Percentiles rank a stretch among this genome's conserved stretches.
Conservation (phyloP, 2,888 invertebrate species). For the Enchytraeus crypticus region DNA sequence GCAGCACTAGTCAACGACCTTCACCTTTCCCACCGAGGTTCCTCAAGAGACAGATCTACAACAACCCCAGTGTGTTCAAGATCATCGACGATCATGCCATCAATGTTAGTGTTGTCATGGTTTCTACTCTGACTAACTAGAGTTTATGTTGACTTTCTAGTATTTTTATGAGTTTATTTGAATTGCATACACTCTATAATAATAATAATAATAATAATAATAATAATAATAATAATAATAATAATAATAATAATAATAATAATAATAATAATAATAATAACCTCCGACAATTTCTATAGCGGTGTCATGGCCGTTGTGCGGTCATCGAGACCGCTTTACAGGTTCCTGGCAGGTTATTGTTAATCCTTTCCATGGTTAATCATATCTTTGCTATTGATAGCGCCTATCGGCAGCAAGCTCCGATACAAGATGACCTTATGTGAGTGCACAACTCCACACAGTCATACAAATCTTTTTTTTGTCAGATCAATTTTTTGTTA, state of each 20-base stretch:
- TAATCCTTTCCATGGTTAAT: no score
- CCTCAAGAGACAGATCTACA: conserved; percentile 47
- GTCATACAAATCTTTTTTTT: no score
- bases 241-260: not conserved
- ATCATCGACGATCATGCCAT: conserved; percentile 46
- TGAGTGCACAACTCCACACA: not conserved
- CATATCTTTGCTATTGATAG: no score
- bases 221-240: not conserved
- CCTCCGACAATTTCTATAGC: no score
- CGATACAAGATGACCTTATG: not conserved
- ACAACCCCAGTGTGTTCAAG: conserved; percentile 43
- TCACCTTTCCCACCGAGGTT: conserved; percentile 42
- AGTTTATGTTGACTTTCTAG: not conserved
- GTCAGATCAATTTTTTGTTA: no score
- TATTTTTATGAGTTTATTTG: not conserved
- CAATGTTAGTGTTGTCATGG: conserved; percentile 31
- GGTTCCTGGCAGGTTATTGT: no score
- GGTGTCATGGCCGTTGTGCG: no score
- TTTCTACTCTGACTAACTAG: not conserved
- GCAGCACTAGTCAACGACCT: conserved; percentile 35
- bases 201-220: conserved; percentile 4
- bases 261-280: no score
- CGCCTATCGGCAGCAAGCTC: no score
- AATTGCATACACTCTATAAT: not conserved
- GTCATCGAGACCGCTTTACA: no score